Conservation (phyloP, 2,797 vertebrate species). For the Parambassis ranga region DNA sequence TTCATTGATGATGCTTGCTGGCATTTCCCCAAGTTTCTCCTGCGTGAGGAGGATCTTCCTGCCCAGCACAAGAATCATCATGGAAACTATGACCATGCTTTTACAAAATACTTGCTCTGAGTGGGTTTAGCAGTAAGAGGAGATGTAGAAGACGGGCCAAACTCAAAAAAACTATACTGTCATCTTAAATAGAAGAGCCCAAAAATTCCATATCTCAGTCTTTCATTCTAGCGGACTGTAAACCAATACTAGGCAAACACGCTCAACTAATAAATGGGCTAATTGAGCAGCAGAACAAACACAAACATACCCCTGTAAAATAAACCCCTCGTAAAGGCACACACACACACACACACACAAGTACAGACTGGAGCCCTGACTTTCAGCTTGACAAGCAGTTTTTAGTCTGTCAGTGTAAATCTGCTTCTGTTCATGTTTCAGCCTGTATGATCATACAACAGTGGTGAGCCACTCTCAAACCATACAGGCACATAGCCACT, state of each 20-base stretch:
- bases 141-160: neutral
- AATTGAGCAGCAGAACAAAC: slow-evolving; percentile 46
- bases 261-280: slow-evolving; percentile 27
- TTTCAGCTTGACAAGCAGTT: slow-evolving; percentile 33
- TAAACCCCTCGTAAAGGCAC: slow-evolving; percentile 51
- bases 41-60: slow-evolving; percentile 14
- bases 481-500: slow-evolving; percentile 42
- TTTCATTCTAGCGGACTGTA: neutral
- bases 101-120: neutral
- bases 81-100: slow-evolving; percentile 55
- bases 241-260: neutral
- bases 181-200: neutral
- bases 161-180: neutral
- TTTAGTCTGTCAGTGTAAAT: slow-evolving; percentile 61
- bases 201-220: neutral
- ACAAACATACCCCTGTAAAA: slow-evolving; percentile 54
- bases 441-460: slow-evolving; percentile 64
- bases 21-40: slow-evolving; percentile 26
- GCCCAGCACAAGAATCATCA: slow-evolving; percentile 17
- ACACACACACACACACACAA: slow-evolving; percentile 9
- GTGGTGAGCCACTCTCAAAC: slow-evolving; percentile 41
- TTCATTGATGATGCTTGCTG: slow-evolving; percentile 13
- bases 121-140: slow-evolving; percentile 4
- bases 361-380: slow-evolving; percentile 18
- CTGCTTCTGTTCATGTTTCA: slow-evolving; percentile 70